Evolutionary conservation across 2,797 vertebrate species (phyloP).

Genomic region (Selene dorsalis): DNA sequence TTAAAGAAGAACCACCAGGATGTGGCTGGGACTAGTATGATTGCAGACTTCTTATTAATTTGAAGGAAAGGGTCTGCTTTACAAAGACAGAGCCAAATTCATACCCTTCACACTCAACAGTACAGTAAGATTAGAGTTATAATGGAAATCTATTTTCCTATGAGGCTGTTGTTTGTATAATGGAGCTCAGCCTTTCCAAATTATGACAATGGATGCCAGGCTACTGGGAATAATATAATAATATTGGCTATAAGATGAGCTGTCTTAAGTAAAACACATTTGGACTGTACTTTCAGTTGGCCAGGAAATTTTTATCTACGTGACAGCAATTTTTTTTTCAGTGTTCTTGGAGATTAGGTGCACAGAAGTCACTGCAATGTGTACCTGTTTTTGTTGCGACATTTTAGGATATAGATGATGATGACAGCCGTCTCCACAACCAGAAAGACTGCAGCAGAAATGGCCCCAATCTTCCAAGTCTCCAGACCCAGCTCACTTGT

Average conservation of each 20-base stretch:
- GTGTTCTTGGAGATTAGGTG: not conserved
- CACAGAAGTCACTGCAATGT: slow-evolving; percentile 11
- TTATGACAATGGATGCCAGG: slow-evolving; percentile 12
- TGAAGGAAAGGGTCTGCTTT: slow-evolving; percentile 11
- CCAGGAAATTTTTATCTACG: not conserved
- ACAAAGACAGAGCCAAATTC: slow-evolving; percentile 30
- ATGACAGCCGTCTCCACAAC: slow-evolving; percentile 81
- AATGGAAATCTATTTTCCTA: slow-evolving; percentile 31
- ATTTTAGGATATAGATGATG: slow-evolving; percentile 81
- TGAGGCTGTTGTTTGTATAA: slow-evolving; percentile 28
- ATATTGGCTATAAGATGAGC: slow-evolving; percentile 4
- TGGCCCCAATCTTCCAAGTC: slow-evolving; percentile 83
- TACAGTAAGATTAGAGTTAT: slow-evolving; percentile 30
- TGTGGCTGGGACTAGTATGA: slow-evolving; percentile 9
- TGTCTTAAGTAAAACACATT: slow-evolving; percentile 13
- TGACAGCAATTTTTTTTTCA: slow-evolving; percentile 24
- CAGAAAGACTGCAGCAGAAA: slow-evolving; percentile 78
- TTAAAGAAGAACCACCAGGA: slow-evolving; percentile 38
- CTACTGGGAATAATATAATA: slow-evolving; percentile 19
- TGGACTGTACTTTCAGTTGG: slow-evolving; percentile 6
- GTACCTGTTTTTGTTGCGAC: slow-evolving; percentile 79
- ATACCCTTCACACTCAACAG: not conserved
- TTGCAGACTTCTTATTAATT: slow-evolving; percentile 40
- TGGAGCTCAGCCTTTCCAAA: slow-evolving; percentile 15
- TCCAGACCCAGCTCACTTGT: slow-evolving; percentile 70